A percentile compares a stretch with the other conserved stretches of the same genome.
Evolutionary conservation across 1,140 invertebrate species (phyloP).

Genomic region (Leptoteleia sp.): DNA sequence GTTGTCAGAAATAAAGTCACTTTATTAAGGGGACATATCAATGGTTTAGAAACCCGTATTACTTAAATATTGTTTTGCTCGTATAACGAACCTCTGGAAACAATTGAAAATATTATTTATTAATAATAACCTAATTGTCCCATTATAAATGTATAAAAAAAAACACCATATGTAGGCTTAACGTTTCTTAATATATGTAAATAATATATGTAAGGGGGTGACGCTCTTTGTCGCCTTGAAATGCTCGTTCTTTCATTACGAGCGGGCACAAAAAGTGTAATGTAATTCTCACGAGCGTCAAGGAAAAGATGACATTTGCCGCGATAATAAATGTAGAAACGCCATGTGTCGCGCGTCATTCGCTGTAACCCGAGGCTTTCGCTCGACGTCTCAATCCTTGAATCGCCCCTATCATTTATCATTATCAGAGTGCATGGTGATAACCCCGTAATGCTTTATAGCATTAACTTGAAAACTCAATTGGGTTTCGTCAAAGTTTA

Average conservation of each 20-base stretch:
- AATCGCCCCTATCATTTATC: conserved; percentile 16
- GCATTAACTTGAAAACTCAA: background rate
- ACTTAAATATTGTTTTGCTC: no score
- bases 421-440: conserved; percentile 24
- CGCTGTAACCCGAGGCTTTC: conserved; percentile 18
- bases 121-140: no score
- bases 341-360: conserved; percentile 39
- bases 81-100: no score
- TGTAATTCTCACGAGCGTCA: conserved; percentile 19
- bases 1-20: conserved; percentile 4
- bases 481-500: conserved; percentile 1
- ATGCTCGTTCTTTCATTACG: conserved; percentile 19
- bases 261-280: conserved; percentile 42
- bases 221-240: conserved; percentile 67
- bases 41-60: no score
- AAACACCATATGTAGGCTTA: conserved; percentile 72
- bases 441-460: conserved; percentile 15
- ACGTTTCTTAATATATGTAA: conserved; percentile 67
- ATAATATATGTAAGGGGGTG: conserved; percentile 77
- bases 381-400: conserved; percentile 49
- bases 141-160: no score
- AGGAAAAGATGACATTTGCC: conserved; percentile 47
- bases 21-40: no score
- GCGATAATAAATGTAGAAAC: conserved; percentile 49
- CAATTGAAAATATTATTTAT: no score